Evolutionary conservation across 2,888 invertebrate genomes (phyloP), one percentile per base, ranked within the genome.

Genomic region (Ectobius pallidus): DNA sequence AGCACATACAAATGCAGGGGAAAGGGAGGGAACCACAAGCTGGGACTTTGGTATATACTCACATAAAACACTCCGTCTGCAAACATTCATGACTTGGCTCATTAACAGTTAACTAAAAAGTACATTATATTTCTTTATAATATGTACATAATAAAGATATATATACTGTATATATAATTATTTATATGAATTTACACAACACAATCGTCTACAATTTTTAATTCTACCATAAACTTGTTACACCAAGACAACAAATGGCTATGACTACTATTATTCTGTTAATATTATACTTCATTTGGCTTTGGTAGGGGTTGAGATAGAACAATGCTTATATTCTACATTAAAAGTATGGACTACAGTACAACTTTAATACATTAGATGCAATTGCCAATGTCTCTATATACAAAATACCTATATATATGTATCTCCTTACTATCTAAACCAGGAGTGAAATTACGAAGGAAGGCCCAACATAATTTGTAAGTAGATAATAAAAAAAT

Each of bases 381-480:
- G 27, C 58, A 30, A 55, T 30, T 30, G 32, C 58, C 25, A 58
- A n/a, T 30, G 3, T n/a, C 27, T 46, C 7, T 46, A 14, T 46
- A 46, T 46, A 46, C 46, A n/a, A n/a, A n/a, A n/a, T n/a, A n/a
- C n/a, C n/a, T n/a, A n/a, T n/a, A 46, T n/a, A 46, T 46, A 46
- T 46, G 46, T 46, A n/a, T 9, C n/a, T 46, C 11, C 3, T 46
- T 9, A 46, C 11, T n/a, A 46, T n/a, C 46, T 30, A 58, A 30
- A 34, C 6, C 18, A n/a, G 11, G n/a, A 25, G 18, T 30, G 27
- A 30, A 58, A 58, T 58, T 58, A 58, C 30, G 30, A 4, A n/a
- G 58, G 58, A 58, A 30, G 58, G 58, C 58, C 58, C 58, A 58
- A 58, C 30, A 58, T 30, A 58, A 58, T 58, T 58, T 58, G n/a